phyloP scores from a whole-genome alignment of 2,113 vertebrate genomes.

The Coptodon rendalli region DNA sequence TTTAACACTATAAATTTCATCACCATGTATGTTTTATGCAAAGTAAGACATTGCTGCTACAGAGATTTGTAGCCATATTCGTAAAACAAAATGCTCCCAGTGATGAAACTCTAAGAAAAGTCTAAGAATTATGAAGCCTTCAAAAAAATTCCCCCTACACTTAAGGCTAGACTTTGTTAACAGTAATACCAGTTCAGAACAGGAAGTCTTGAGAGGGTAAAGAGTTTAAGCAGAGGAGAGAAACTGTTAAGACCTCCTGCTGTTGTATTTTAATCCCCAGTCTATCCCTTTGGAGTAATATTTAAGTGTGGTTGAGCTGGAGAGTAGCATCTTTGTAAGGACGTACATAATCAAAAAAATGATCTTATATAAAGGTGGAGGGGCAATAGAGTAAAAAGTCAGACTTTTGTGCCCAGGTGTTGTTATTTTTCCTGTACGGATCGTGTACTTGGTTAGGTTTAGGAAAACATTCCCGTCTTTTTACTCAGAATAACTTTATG shows the following conservation, averaged over 20 bases:
- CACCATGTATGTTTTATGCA: background rate
- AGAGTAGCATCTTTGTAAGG: background rate
- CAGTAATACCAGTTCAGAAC: background rate
- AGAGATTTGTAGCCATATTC: background rate
- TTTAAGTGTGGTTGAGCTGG: background rate
- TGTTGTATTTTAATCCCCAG: background rate
- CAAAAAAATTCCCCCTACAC: background rate
- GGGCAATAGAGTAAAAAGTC: background rate
- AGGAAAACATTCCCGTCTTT: background rate
- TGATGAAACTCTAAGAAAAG: background rate
- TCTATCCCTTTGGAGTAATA: background rate
- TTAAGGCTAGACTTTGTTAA: background rate
- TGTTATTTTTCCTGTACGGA: background rate
- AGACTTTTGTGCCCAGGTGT: background rate
- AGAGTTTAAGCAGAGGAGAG: background rate
- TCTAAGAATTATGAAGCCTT: background rate
- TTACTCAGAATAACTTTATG: background rate
- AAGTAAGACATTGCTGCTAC: background rate
- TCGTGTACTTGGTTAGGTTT: accelerated
- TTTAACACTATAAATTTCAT: background rate
- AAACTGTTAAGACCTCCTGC: background rate
- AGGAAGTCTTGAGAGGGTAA: background rate
- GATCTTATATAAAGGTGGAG: background rate
- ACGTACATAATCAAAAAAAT: background rate
- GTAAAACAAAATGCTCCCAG: background rate